Conservation (phyloP, 2,797 vertebrate species). For the Onychomys torridus region DNA sequence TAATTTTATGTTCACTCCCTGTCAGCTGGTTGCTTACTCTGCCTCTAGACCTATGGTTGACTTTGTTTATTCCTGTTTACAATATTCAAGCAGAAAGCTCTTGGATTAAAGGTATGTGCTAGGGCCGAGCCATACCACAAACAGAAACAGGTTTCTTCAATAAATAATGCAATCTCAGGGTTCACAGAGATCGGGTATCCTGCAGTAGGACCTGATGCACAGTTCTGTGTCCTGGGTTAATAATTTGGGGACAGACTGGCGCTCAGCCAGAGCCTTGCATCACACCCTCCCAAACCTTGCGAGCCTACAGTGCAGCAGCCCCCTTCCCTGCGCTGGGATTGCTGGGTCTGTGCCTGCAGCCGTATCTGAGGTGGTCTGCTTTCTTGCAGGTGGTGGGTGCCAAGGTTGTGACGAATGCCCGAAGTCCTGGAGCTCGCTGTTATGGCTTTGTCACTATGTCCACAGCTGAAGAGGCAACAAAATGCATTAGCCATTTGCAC, state of each 20-base stretch:
- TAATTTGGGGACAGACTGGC: neutral
- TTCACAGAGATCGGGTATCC: neutral
- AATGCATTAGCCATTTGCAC: conserved; percentile 96
- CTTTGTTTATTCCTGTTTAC: neutral
- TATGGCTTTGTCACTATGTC: conserved; percentile 99
- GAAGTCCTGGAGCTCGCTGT: conserved; percentile 97
- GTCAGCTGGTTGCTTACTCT: neutral
- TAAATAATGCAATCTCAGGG: neutral
- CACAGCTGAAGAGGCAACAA: conserved; percentile 94
- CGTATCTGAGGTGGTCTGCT: neutral
- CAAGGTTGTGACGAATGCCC: conserved; percentile 98
- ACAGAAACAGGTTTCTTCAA: neutral
- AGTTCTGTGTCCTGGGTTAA: neutral
- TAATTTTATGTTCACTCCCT: neutral
- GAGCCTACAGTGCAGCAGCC: neutral
- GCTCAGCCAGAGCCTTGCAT: neutral
- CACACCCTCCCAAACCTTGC: no score
- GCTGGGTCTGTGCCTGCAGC: neutral
- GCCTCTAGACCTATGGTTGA: neutral
- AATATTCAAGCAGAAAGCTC: neutral
- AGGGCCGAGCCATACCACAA: neutral
- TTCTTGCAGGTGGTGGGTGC: conserved; percentile 94
- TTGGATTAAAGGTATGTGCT: neutral
- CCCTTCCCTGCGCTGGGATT: neutral
- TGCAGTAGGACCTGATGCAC: neutral